These are phyloP conservation scores for Meteorus sp. DNA, from an alignment of 1,140 invertebrate species.

Conservation along the genomic window DNA sequence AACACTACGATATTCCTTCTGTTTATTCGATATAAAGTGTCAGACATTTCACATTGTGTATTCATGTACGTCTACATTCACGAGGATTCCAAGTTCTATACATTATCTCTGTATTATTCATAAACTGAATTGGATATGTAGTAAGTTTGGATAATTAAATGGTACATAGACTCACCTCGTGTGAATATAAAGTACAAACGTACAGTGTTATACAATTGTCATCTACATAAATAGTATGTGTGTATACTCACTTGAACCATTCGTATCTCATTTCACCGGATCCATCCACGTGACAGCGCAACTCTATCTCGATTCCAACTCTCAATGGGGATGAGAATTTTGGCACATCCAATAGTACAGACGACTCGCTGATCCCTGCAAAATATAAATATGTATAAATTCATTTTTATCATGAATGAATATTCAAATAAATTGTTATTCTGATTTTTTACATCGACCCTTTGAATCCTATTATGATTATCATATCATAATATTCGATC, in stretches of 20 bases:
- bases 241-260: slow-evolving; percentile 69
- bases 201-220: no score
- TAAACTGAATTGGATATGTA: neutral
- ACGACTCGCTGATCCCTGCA: slow-evolving; percentile 72
- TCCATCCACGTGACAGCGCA: slow-evolving; percentile 75
- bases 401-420: neutral
- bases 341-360: slow-evolving; percentile 68
- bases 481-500: no score
- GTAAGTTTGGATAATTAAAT: slow-evolving; percentile 3
- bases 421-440: neutral
- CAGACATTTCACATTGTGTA: slow-evolving; percentile 12
- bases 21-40: no score
- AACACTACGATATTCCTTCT: no score
- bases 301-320: slow-evolving; percentile 65
- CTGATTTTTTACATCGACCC: neutral
- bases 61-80: slow-evolving; percentile 1
- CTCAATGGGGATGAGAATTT: slow-evolving; percentile 60
- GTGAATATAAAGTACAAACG: no score
- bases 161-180: neutral
- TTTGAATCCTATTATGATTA: neutral
- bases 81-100: neutral
- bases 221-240: neutral
- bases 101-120: slow-evolving; percentile 16
- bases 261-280: slow-evolving; percentile 72
- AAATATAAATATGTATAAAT: slow-evolving; percentile 40